Evolutionary conservation across 2,888 invertebrate genomes (phyloP).

Genomic region (Rotaria sp.): DNA sequence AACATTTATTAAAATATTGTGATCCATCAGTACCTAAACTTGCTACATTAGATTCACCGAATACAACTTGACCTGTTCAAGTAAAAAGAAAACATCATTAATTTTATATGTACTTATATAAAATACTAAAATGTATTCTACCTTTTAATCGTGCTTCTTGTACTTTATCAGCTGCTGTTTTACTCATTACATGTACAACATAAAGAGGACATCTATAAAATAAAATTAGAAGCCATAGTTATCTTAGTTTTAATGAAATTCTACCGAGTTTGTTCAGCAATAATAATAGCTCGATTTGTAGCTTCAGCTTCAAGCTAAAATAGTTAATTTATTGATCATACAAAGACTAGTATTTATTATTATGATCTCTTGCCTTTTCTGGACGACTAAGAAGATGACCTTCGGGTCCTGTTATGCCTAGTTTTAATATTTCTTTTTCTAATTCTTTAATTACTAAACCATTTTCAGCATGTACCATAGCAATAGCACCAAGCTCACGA

Average conservation of each 20-base stretch:
- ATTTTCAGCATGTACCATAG: conserved; percentile 92
- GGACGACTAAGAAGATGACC: conserved; percentile 43
- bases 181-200: conserved; percentile 89
- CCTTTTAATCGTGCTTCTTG: conserved; percentile 42
- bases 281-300: conserved; percentile 42
- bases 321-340: not conserved
- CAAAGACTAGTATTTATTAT: not conserved
- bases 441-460: conserved; percentile 77
- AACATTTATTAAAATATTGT: conserved; percentile 61
- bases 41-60: conserved; percentile 55
- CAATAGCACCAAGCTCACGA: conserved; percentile 42
- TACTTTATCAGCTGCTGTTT: conserved; percentile 37
- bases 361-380: conserved; percentile 29
- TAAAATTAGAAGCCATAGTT: not conserved
- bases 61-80: conserved; percentile 32
- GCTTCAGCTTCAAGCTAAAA: conserved; percentile 48
- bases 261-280: conserved; percentile 42
- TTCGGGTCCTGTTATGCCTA: conserved; percentile 43
- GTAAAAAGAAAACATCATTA: not conserved
- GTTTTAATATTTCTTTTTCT: conserved; percentile 41
- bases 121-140: not conserved
- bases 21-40: conserved; percentile 69
- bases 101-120: too few relatives aligned
- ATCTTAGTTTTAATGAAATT: not conserved
- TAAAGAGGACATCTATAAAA: conserved; percentile 70